These are phyloP conservation scores for Galbula dea DNA, from an alignment of 2,113 vertebrate species.

Conservation along the genomic window DNA sequence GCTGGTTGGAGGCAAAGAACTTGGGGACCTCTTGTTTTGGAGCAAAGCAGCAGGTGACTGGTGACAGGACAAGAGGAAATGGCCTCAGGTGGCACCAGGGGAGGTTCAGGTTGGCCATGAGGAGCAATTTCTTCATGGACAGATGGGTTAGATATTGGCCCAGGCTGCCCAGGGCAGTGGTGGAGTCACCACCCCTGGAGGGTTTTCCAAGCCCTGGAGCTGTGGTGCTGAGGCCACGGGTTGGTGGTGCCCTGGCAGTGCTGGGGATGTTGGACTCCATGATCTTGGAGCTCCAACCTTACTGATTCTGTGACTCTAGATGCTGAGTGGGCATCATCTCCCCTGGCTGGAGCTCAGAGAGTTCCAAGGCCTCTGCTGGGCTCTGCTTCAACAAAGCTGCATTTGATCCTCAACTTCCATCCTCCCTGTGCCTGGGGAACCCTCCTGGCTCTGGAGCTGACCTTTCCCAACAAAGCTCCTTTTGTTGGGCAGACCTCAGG, in stretches of 20 bases:
- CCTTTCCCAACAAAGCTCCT: conserved; percentile 33
- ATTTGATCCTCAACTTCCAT: not conserved
- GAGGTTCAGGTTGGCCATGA: no score
- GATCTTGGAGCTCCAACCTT: no score
- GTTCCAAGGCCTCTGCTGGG: not conserved
- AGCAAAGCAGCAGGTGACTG: not conserved
- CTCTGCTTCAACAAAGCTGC: not conserved
- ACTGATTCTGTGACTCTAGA: not conserved
- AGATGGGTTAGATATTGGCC: no score
- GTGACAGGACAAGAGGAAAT: no score
- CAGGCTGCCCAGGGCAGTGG: no score
- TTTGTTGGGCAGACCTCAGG: not conserved
- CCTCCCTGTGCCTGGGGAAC: not conserved
- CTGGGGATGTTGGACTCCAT: no score
- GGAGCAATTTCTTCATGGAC: no score
- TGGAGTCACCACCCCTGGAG: no score
- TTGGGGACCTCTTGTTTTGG: not conserved
- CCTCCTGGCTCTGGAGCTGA: not conserved
- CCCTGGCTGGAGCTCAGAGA: not conserved
- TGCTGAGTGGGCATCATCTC: not conserved
- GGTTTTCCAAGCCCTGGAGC: no score
- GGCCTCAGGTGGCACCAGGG: no score
- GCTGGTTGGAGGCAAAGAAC: not conserved
- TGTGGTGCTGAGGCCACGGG: no score
- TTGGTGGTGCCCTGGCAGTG: no score